Percentiles rank a stretch among this genome's conserved stretches.
Conservation (phyloP, 53 echinoderm and acorn worm species). For the Astropecten irregularis region DNA sequence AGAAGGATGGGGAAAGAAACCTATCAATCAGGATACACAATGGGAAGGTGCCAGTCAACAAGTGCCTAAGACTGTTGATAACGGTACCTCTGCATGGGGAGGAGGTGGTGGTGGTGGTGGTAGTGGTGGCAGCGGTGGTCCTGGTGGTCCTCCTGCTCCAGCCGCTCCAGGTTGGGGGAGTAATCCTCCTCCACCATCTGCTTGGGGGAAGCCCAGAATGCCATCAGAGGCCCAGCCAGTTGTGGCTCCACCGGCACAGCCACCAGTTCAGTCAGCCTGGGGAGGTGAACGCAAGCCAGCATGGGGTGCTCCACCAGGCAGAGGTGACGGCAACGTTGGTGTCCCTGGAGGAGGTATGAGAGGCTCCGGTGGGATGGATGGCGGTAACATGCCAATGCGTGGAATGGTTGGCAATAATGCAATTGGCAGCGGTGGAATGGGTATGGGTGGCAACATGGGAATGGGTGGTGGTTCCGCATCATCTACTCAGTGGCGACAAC, state of each 20-base stretch:
- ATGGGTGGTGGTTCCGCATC: constrained; percentile 3
- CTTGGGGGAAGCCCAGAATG: constrained; percentile 78
- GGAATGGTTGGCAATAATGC: constrained; percentile 37
- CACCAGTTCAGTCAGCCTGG: constrained; percentile 38
- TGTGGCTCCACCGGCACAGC: constrained; percentile 17
- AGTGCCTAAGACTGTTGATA: constrained; percentile 57
- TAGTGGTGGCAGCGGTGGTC: too few relatives aligned
- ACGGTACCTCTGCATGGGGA: constrained; percentile 61
- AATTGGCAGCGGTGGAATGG: background rate
- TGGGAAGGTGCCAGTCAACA: constrained; percentile 53
- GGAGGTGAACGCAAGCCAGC: constrained; percentile 47
- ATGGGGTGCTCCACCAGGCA: constrained; percentile 49
- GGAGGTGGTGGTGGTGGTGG: background rate
- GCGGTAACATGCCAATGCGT: constrained; percentile 18
- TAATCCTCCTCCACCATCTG: constrained; percentile 68
- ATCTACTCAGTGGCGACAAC: constrained; percentile 37
- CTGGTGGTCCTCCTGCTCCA: background rate
- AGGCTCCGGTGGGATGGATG: constrained; percentile 11
- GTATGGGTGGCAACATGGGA: background rate
- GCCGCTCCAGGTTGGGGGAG: constrained; percentile 35
- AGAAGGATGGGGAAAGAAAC: constrained; percentile 93
- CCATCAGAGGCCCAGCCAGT: constrained; percentile 58
- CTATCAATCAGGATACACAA: constrained; percentile 81
- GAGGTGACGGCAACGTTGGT: constrained; percentile 30
- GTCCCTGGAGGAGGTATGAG: constrained; percentile 24